Base-by-base conservation (phyloP, 2,797 vertebrate species). In the Ctenopoma multispine region DNA sequence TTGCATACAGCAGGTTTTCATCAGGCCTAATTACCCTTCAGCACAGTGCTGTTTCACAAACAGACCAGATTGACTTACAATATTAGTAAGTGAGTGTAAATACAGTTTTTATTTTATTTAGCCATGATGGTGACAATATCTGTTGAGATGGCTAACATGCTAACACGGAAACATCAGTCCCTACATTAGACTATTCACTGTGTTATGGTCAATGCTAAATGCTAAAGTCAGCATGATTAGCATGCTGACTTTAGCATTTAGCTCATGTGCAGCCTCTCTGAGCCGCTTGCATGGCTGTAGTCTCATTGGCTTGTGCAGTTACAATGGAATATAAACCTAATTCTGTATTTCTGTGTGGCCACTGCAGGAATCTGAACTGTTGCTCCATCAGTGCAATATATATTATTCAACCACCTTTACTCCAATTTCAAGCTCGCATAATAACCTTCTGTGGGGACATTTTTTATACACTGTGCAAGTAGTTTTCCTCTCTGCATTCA, bases 401-500 rank as follows among this genome's bases (percentile, higher is more conserved):
- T 63, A 69, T 72, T 72, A 34, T 70, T 53, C 41, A 49, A n/a
- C 36, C 36, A 48, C 51, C 53, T 44, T 64, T 50, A 14, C 21
- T 57, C 44, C 23, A 43, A 9, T 55, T 54, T 53, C 20, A 48
- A 64, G 34, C 44, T 63, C 3, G 7, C 14, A 57, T 76, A 68
- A 75, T 54, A 63, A 48, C 20, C 47, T 40, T 75, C 29, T 68
- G 49, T 57, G 41, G 57, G 48, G 47, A 50, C 59, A 23, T 75
- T 72, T 78, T 12, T 13, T 38, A 14, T 21, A 13, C n/a, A 20
- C 11, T 27, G 21, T 63, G 31, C 20, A 58, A 27, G 56, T 63
- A 59, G 31, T 76, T 75, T 79, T 64, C 51, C 40, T 81, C 34
- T 10, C 70, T 27, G 36, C 58, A 65, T 77, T 79, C 36, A 62